phyloP scores from a whole-genome alignment of 2,113 vertebrate species.

The Megaceryle torquata region DNA sequence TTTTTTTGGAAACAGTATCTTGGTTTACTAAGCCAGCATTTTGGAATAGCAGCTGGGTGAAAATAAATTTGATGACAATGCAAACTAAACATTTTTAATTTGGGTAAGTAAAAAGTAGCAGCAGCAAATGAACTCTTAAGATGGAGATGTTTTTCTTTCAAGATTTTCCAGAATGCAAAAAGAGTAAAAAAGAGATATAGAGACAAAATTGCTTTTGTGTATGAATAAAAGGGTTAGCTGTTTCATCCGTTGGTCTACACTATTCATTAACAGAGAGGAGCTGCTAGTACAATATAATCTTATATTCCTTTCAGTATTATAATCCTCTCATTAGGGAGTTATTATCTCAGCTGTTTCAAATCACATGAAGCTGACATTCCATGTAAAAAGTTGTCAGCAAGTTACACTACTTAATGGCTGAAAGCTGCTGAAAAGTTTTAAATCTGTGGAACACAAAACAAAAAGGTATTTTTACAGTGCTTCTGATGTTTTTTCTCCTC shows the following conservation, averaged over 20 bases:
- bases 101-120: neutral
- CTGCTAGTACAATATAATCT: neutral
- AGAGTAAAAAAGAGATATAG: neutral
- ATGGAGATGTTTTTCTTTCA: neutral
- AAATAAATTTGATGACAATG: neutral
- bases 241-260: neutral
- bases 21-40: neutral
- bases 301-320: slow-evolving; percentile 43
- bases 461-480: slow-evolving; percentile 58
- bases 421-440: slow-evolving; percentile 65
- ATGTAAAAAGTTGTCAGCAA: slow-evolving; percentile 70
- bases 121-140: neutral
- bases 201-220: neutral
- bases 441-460: slow-evolving; percentile 24
- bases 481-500: slow-evolving; percentile 70
- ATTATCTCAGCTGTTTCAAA: slow-evolving; percentile 60
- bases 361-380: slow-evolving; percentile 54
- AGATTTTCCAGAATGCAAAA: neutral
- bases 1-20: neutral
- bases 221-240: neutral
- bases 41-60: neutral
- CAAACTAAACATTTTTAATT: neutral
- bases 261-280: slow-evolving; percentile 24
- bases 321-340: slow-evolving; percentile 57
- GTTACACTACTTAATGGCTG: slow-evolving; percentile 61